These are phyloP conservation scores for Scopus umbretta DNA, from an alignment of 2,113 vertebrate species.

Conservation along the genomic window DNA sequence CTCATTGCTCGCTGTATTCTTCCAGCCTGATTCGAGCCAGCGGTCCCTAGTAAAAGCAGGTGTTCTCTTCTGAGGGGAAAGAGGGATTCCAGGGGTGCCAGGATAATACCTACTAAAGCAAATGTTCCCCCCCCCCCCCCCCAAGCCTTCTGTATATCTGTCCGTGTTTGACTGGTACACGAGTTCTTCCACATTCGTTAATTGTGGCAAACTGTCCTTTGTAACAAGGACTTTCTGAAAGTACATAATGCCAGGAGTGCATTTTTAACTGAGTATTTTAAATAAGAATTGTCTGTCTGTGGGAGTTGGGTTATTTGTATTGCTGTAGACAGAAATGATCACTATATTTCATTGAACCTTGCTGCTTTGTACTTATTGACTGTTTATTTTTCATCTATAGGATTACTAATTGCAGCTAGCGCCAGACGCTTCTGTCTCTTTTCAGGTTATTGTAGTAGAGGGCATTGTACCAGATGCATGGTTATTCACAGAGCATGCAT, in stretches of 20 bases:
- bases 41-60: neutral
- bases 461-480: conserved; percentile 15
- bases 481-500: conserved; percentile 37
- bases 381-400: conserved; percentile 42
- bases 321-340: neutral
- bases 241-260: neutral
- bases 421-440: conserved; percentile 6
- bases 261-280: neutral
- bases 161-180: neutral
- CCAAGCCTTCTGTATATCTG: neutral
- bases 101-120: neutral
- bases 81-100: neutral
- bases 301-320: neutral
- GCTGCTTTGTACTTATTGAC: neutral
- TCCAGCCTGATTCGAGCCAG: neutral
- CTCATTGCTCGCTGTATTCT: neutral
- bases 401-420: conserved; percentile 35
- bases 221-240: neutral
- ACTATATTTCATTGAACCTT: neutral
- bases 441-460: conserved; percentile 45
- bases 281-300: neutral
- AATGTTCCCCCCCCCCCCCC: fast-evolving
- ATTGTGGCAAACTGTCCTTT: neutral
- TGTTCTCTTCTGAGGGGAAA: neutral
- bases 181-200: neutral